Percentiles rank a stretch among this genome's conserved stretches.
Conservation (phyloP, 2,888 invertebrate species). For the Heliothis peltigera region DNA sequence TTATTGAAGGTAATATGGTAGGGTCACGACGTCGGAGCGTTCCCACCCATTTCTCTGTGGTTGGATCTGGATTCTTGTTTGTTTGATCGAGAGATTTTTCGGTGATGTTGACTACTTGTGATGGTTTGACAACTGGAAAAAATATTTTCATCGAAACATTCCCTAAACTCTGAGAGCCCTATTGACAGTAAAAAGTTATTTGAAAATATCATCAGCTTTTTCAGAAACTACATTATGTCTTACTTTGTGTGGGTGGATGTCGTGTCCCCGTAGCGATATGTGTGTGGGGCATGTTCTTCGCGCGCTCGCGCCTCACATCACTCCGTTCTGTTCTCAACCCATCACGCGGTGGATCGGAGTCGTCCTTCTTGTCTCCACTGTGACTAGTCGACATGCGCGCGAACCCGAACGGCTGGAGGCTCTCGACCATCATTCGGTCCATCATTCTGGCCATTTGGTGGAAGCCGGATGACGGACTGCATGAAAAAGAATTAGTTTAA, state of each 20-base stretch:
- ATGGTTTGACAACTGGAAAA: constrained; percentile 84
- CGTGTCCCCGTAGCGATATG: constrained; percentile 80
- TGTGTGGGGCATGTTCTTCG: constrained; percentile 67
- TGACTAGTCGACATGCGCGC: constrained; percentile 91
- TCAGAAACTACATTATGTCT: background rate
- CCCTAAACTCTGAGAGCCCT: too few relatives aligned
- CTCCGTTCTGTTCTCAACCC: constrained; percentile 77
- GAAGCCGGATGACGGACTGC: constrained; percentile 90
- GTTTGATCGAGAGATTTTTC: constrained; percentile 73
- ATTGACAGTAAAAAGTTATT: background rate
- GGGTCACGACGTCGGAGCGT: constrained; percentile 91
- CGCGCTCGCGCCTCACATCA: constrained; percentile 72
- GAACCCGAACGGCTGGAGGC: constrained; percentile 91
- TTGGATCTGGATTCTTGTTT: constrained; percentile 79
- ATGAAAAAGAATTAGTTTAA: constrained; percentile 39
- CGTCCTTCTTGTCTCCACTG: constrained; percentile 69
- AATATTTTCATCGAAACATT: background rate
- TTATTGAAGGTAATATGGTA: constrained; percentile 91
- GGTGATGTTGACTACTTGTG: constrained; percentile 73
- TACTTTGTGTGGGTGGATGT: constrained; percentile 86
- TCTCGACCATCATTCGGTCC: constrained; percentile 92
- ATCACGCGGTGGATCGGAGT: constrained; percentile 72
- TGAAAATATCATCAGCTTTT: background rate
- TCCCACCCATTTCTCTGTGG: constrained; percentile 92
- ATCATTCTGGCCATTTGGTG: constrained; percentile 94